Percentiles rank a stretch among this genome's conserved stretches.
Conservation (phyloP, 64 coral and sea anemone genomes). For the Platygyra sinensis region DNA sequence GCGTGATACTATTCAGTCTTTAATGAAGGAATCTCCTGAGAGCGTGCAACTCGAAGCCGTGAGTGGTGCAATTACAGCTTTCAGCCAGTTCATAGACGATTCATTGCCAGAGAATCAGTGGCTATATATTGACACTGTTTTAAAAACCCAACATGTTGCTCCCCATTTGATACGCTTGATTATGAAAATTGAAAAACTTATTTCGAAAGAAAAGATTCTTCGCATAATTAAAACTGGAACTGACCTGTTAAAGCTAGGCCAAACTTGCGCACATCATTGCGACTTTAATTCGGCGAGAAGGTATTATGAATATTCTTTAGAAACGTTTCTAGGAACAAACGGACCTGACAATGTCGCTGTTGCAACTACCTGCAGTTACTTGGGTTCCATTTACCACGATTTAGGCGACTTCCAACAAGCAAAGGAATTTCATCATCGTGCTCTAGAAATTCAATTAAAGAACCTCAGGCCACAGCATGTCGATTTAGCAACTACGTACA, state of each 20-base stretch:
- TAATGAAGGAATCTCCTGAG: not conserved
- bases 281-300: not conserved
- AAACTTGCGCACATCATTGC: not conserved
- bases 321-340: not conserved
- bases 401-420: not conserved
- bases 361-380: not conserved
- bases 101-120: not conserved
- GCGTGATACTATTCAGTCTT: not conserved
- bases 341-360: constrained; percentile 25
- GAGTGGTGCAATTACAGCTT: not conserved
- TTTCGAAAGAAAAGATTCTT: not conserved
- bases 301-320: constrained; percentile 4
- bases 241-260: not conserved
- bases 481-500: not conserved
- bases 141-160: not conserved
- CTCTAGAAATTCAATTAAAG: no score
- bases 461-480: no score
- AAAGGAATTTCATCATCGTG: no score
- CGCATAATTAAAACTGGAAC: not conserved
- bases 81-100: not conserved
- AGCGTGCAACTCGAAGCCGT: not conserved
- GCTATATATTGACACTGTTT: no score
- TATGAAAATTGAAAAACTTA: not conserved
- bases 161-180: not conserved
- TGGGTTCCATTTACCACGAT: not conserved